Conservation (phyloP, 2,888 invertebrate species). For the Lathronympha strigana region DNA sequence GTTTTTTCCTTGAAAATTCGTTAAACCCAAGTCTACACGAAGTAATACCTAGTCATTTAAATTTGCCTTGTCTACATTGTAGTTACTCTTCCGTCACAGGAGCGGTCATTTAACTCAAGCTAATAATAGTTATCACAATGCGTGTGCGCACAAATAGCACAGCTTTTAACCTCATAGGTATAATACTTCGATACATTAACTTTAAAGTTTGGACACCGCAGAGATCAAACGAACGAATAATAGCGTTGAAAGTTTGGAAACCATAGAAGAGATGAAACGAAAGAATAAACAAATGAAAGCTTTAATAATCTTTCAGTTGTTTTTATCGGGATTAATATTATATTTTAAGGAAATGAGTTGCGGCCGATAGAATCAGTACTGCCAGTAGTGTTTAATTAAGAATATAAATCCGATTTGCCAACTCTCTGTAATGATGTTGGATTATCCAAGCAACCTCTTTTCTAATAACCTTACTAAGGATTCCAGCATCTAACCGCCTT, state of each 20-base stretch:
- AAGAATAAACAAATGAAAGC: constrained; percentile 11
- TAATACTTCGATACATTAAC: constrained; percentile 26
- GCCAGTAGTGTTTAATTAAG: too few relatives aligned
- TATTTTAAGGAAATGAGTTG: not conserved
- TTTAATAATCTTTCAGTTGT: constrained; percentile 2
- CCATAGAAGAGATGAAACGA: constrained; percentile 1
- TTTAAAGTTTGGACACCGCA: constrained; percentile 16
- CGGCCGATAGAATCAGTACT: too few relatives aligned
- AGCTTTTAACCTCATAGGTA: not conserved
- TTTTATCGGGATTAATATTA: not conserved
- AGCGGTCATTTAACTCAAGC: constrained; percentile 36
- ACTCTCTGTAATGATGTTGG: too few relatives aligned
- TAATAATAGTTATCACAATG: constrained; percentile 41
- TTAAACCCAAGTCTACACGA: not conserved
- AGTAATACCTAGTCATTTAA: not conserved
- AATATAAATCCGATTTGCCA: too few relatives aligned
- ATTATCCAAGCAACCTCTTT: too few relatives aligned
- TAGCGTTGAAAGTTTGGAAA: constrained; percentile 1
- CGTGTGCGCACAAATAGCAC: constrained; percentile 25
- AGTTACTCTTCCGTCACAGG: constrained; percentile 28
- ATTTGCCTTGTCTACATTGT: constrained; percentile 4
- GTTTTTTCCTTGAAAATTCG: not conserved
- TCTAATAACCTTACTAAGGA: too few relatives aligned
- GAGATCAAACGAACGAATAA: constrained; percentile 6
- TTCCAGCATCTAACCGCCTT: too few relatives aligned